Evolutionary conservation across 2,888 invertebrate species (phyloP), one percentile per base, ranked within the genome.

Genomic region (Eurois occulta): DNA sequence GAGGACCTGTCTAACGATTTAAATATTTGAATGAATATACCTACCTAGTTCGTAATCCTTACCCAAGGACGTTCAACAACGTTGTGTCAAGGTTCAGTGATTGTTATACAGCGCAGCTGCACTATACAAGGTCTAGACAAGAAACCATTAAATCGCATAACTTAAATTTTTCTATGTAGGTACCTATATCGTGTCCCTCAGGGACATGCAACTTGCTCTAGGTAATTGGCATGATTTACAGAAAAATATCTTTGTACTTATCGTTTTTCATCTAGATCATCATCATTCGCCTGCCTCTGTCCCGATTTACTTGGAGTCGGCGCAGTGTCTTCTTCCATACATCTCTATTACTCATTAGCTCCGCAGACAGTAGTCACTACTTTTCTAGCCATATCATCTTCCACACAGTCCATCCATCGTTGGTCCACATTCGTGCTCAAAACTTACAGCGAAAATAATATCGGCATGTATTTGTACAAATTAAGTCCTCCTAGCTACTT

Each of bases 71-170:
- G n/a, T 46, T 48, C 43, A 68, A 16, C 24, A 28, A 62, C 46
- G 43, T 67, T 18, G 43, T 35, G 32, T 65, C 65, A 84, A 71
- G 83, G 84, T 74, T 76, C 58, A 41, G 66, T 68, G 43, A 80
- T 73, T 73, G 28, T 69, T 70, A 69, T 60, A 24, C 16, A 18
- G 43, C 13, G 35, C 77, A 62, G 62, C 52, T 77, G 52, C 71
- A 71, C 16, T 28, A 18, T 66, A 66, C 64, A 64, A 72, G 46
- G 32, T 55, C 46, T 24, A 41, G 38, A 46, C 38, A 21, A 71
- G 43, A 52, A 66, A 21, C 43, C 46, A 72, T 66, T 58, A 2
- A 78, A 35, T 73, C 7, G 79, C 58, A 66, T 60, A 67, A 73
- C 43, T 64, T 28, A n/a, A 41, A 58, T 60, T 18, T 72, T 75